Percentiles rank a stretch among this genome's conserved stretches.
Conservation (phyloP, 1,140 invertebrate genomes). For the Dryas iulia region DNA sequence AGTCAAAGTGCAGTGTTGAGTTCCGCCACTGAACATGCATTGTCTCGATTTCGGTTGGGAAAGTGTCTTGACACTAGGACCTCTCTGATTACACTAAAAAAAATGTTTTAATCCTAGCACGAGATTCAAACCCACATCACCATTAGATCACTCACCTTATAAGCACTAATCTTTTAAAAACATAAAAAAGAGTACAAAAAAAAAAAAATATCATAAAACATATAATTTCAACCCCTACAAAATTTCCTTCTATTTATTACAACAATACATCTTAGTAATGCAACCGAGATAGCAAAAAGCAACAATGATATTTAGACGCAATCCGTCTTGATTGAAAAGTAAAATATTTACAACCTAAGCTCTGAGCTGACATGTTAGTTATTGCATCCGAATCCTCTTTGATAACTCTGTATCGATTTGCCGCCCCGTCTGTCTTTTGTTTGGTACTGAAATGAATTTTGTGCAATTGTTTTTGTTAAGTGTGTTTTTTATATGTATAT, state of each 20-base stretch:
- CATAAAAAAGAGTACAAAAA: neutral
- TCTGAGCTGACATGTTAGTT: slow-evolving; percentile 22
- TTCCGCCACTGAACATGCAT: too few relatives aligned
- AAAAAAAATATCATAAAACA: neutral
- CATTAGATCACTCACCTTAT: too few relatives aligned
- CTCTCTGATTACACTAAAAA: too few relatives aligned
- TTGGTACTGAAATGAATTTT: slow-evolving; percentile 19
- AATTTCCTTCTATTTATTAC: slow-evolving; percentile 1
- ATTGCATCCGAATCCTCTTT: slow-evolving; percentile 30
- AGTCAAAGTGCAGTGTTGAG: too few relatives aligned
- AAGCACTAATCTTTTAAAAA: too few relatives aligned
- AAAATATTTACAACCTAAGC: slow-evolving; percentile 25
- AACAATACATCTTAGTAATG: neutral
- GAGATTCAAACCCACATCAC: too few relatives aligned
- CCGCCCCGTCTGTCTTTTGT: slow-evolving; percentile 18
- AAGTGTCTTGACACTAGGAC: too few relatives aligned
- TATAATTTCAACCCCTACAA: too few relatives aligned
- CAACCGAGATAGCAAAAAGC: neutral
- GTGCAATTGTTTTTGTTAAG: neutral
- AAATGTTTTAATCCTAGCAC: too few relatives aligned
- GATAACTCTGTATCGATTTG: slow-evolving; percentile 29
- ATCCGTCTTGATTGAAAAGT: slow-evolving; percentile 23
- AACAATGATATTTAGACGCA: neutral
- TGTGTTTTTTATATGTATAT: too few relatives aligned
- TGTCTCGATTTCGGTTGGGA: too few relatives aligned